phyloP scores from a whole-genome alignment of 1,140 invertebrate species.

The Stenopsyche tienmushanensis region DNA sequence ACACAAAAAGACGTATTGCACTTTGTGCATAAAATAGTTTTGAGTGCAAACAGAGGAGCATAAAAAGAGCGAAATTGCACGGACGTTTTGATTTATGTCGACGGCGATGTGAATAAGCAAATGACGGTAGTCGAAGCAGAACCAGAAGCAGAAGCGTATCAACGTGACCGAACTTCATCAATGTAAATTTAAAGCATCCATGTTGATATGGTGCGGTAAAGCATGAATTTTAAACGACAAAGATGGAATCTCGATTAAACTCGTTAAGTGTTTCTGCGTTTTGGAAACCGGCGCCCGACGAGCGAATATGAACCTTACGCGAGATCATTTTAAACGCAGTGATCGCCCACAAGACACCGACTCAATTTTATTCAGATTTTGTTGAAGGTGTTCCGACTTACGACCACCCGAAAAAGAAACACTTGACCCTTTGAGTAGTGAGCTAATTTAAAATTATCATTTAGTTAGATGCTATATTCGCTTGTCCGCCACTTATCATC shows the following conservation, averaged over 20 bases:
- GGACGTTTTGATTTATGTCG: neutral
- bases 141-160: no score
- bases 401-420: no score
- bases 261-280: slow-evolving; percentile 17
- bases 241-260: slow-evolving; percentile 13
- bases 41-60: neutral
- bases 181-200: neutral
- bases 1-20: neutral
- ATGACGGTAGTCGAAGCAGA: no score
- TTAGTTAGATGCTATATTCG: no score
- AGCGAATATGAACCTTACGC: slow-evolving; percentile 5
- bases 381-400: no score
- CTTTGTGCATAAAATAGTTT: slow-evolving; percentile 14
- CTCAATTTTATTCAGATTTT: no score
- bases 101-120: neutral
- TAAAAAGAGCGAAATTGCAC: neutral
- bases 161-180: no score
- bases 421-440: no score
- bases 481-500: no score
- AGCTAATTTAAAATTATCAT: no score
- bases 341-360: no score
- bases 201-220: slow-evolving; percentile 15
- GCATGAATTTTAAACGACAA: slow-evolving; percentile 25
- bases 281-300: neutral
- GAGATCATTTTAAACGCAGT: no score